These are phyloP conservation scores for Iselma pallidipennis DNA, from an alignment of 2,888 invertebrate species.

Conservation along the genomic window DNA sequence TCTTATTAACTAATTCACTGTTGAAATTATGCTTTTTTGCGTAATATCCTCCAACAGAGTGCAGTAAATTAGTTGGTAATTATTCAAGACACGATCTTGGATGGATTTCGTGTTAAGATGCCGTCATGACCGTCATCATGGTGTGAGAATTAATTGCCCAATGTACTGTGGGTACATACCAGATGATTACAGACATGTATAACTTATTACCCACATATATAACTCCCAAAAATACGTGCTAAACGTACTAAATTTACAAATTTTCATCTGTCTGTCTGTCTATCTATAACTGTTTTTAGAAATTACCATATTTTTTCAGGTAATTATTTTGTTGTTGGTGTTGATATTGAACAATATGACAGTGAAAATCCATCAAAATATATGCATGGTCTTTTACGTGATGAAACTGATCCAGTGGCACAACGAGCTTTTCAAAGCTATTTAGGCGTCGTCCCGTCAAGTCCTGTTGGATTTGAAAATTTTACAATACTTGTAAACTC, in stretches of 20 bases:
- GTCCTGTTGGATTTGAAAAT: constrained; percentile 70
- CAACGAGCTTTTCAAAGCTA: constrained; percentile 79
- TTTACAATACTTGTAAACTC: constrained; percentile 79
- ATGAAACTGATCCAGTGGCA: constrained; percentile 63
- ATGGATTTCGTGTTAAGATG: background rate
- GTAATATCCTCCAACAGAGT: background rate
- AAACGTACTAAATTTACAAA: background rate
- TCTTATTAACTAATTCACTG: too few relatives aligned
- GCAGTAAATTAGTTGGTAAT: background rate
- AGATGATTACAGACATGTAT: background rate
- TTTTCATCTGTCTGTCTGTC: background rate
- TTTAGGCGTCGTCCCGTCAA: constrained; percentile 80
- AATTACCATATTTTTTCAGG: constrained; percentile 60
- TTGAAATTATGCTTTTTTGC: too few relatives aligned
- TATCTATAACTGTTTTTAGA: background rate
- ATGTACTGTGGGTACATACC: background rate
- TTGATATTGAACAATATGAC: constrained; percentile 88
- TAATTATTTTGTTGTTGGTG: constrained; percentile 93
- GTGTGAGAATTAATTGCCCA: background rate
- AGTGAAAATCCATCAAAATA: constrained; percentile 76
- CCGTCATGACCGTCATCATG: background rate
- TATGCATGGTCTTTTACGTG: constrained; percentile 73
- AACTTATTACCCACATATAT: constrained; percentile 1
- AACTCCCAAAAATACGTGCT: background rate
- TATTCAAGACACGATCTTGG: constrained; percentile 1